These are phyloP conservation scores for Dromas ardeola DNA, from an alignment of 2,113 vertebrate genomes.

Conservation along the genomic window DNA sequence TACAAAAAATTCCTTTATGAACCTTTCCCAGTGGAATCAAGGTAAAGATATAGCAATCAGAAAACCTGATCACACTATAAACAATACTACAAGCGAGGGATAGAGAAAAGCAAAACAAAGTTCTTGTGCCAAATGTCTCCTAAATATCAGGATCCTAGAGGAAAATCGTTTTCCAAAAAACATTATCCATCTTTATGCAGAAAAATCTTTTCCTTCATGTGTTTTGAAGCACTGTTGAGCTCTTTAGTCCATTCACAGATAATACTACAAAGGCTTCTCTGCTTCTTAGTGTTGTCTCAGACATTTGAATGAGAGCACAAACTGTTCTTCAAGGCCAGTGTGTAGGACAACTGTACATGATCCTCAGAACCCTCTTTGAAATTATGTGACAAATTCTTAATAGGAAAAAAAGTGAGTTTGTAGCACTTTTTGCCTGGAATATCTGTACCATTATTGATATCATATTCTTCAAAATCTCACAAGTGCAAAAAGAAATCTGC, in stretches of 20 bases:
- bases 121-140: neutral
- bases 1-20: constrained; percentile 99
- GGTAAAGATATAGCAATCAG: constrained; percentile 72
- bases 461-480: neutral
- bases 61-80: neutral
- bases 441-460: neutral
- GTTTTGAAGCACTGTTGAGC: neutral
- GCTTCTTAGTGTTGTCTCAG: neutral
- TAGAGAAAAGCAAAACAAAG: neutral
- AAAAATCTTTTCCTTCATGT: neutral
- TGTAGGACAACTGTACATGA: neutral
- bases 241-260: neutral
- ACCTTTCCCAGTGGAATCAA: constrained; percentile 98
- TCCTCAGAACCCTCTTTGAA: neutral
- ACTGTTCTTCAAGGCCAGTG: neutral
- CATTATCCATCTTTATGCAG: neutral
- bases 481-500: neutral
- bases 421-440: neutral
- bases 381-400: neutral
- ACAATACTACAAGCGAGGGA: neutral
- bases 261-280: neutral
- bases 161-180: neutral
- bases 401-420: neutral
- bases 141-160: neutral
- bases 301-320: neutral